A percentile compares a stretch with the other conserved stretches of the same genome.
Conservation (phyloP, 2,888 invertebrate genomes). For the Amblyteles armatorius region DNA sequence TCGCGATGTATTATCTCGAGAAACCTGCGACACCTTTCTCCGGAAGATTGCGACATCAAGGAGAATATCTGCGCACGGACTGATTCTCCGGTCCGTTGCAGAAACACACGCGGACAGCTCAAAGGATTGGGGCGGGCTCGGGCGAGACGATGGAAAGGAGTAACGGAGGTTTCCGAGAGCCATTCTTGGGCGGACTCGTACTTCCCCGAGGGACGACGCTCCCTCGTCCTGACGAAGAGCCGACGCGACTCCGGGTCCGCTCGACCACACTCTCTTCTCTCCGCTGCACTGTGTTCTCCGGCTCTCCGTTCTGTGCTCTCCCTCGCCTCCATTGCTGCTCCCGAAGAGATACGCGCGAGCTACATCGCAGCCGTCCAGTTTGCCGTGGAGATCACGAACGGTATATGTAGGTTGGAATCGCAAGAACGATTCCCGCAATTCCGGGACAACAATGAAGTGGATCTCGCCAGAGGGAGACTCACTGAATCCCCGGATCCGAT, state of each 20-base stretch:
- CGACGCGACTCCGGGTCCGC: slow-evolving; percentile 27
- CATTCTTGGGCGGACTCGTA: slow-evolving; percentile 28
- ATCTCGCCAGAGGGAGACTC: slow-evolving; percentile 55
- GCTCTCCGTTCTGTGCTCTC: slow-evolving; percentile 10
- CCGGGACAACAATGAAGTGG: slow-evolving; percentile 68
- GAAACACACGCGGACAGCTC: neutral
- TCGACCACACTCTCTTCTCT: slow-evolving; percentile 59
- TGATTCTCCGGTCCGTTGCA: neutral
- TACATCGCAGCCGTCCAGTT: slow-evolving; percentile 38
- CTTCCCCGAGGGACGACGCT: slow-evolving; percentile 44
- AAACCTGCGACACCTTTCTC: slow-evolving; percentile 11
- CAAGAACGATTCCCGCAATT: slow-evolving; percentile 64
- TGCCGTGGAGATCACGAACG: slow-evolving; percentile 34
- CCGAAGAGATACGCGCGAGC: slow-evolving; percentile 49
- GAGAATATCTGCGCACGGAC: slow-evolving; percentile 8
- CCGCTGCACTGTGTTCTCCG: slow-evolving; percentile 15
- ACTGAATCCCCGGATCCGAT: slow-evolving; percentile 55
- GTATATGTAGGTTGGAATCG: slow-evolving; percentile 13
- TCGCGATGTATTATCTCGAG: neutral
- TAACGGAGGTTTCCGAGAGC: slow-evolving; percentile 5
- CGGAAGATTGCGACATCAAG: slow-evolving; percentile 37
- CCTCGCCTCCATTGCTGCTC: slow-evolving; percentile 46
- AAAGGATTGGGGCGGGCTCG: neutral
- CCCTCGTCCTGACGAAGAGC: slow-evolving; percentile 28
- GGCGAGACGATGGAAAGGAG: neutral